A percentile compares a stretch with the other conserved stretches of the same genome.
Evolutionary conservation across 2,888 invertebrate species (phyloP).

Genomic region (Ditula angustiorana): DNA sequence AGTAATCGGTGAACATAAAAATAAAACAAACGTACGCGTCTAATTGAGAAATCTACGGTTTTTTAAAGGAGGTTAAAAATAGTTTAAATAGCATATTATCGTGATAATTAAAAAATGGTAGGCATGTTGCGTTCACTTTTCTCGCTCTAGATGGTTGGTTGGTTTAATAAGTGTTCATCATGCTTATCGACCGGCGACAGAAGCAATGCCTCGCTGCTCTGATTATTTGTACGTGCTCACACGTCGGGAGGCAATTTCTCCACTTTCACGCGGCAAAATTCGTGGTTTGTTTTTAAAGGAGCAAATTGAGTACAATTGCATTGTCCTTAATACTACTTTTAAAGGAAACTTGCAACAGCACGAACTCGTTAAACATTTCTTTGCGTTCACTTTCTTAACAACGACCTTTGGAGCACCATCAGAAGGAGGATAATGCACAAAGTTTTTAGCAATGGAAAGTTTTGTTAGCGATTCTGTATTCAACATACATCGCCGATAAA

Average conservation of each 20-base stretch:
- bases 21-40: too few relatives aligned
- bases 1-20: too few relatives aligned
- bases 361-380: neutral
- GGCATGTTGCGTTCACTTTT: constrained; percentile 27
- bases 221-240: constrained; percentile 50
- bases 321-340: neutral
- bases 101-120: constrained; percentile 4
- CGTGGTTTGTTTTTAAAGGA: constrained; percentile 34
- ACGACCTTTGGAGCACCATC: too few relatives aligned
- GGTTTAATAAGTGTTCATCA: constrained; percentile 45
- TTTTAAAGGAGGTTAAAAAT: too few relatives aligned
- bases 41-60: too few relatives aligned
- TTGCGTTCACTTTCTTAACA: too few relatives aligned
- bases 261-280: constrained; percentile 50
- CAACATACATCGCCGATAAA: too few relatives aligned
- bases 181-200: constrained; percentile 42
- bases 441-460: too few relatives aligned
- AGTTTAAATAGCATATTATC: neutral
- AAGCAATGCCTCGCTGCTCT: constrained; percentile 48
- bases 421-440: too few relatives aligned
- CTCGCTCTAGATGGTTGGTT: constrained; percentile 44
- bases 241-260: constrained; percentile 53
- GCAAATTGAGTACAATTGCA: neutral
- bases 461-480: too few relatives aligned
- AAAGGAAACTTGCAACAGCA: neutral